Percentiles rank a stretch among this genome's conserved stretches.
Evolutionary conservation across 2,797 vertebrate genomes (phyloP).

Genomic region (Cetoscarus ocellatus): DNA sequence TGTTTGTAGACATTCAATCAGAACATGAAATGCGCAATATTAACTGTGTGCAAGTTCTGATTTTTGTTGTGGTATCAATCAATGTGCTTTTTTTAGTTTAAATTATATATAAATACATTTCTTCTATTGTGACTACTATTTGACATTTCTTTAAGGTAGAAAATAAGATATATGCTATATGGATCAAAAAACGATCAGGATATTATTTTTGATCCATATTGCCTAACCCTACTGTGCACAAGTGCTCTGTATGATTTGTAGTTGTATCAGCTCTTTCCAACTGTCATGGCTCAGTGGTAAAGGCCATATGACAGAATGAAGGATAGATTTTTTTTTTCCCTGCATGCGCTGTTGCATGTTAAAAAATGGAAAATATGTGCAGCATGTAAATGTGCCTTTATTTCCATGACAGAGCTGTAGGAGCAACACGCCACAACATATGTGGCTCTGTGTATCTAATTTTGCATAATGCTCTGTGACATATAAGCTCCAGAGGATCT

Average conservation of each 20-base stretch:
- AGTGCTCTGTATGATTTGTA: neutral
- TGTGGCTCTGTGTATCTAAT: constrained; percentile 55
- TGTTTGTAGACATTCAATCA: no score
- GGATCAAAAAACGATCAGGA: no score
- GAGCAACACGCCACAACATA: constrained; percentile 60
- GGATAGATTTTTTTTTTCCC: neutral
- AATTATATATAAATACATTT: no score
- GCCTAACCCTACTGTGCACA: neutral
- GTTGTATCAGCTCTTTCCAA: neutral
- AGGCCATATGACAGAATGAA: neutral
- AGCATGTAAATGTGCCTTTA: constrained; percentile 29
- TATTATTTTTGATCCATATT: no score
- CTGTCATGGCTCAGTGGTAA: neutral
- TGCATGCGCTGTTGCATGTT: neutral
- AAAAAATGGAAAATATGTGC: constrained; percentile 29
- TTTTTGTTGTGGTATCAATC: no score
- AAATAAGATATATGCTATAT: no score
- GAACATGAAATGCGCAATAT: no score
- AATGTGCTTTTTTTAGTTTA: no score
- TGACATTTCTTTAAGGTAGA: neutral
- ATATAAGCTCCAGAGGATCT: constrained; percentile 69
- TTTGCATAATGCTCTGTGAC: constrained; percentile 75
- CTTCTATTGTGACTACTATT: neutral
- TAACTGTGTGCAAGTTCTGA: no score
- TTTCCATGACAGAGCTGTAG: constrained; percentile 33